Evolutionary conservation across 2,797 vertebrate genomes (phyloP).

Genomic region (Delichon dasypus): DNA sequence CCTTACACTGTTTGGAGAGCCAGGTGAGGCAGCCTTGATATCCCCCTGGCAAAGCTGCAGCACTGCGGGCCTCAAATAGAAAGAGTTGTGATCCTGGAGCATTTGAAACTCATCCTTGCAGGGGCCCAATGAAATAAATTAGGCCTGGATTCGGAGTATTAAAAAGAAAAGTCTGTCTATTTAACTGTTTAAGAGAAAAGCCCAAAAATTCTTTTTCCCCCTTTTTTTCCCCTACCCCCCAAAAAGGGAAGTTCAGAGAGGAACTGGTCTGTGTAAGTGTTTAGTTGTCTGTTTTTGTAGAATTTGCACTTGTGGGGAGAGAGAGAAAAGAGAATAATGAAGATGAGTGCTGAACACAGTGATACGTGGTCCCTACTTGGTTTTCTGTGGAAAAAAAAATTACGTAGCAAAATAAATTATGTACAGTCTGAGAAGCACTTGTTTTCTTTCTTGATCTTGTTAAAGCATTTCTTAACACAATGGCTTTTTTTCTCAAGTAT

Average conservation of each 20-base stretch:
- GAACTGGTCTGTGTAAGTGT: background rate
- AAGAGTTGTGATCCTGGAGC: background rate
- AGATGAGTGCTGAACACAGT: background rate
- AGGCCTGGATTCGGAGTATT: background rate
- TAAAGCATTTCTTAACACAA: constrained; percentile 73
- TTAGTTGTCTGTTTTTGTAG: background rate
- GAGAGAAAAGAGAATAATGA: background rate
- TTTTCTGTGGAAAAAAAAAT: background rate
- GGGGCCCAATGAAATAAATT: background rate
- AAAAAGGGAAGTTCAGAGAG: background rate
- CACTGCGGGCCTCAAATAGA: background rate
- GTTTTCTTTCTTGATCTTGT: constrained; percentile 65
- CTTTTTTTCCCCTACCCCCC: rapidly evolving
- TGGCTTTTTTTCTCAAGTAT: constrained; percentile 72
- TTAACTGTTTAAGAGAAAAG: background rate
- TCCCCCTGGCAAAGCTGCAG: background rate
- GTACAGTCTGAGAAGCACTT: constrained; percentile 38
- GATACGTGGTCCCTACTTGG: background rate
- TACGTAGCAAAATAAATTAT: constrained; percentile 20
- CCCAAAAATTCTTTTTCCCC: background rate
- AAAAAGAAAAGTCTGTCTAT: background rate
- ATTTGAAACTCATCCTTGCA: constrained; percentile 25
- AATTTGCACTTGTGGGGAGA: background rate
- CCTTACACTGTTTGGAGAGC: background rate
- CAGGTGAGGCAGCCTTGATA: background rate